Base-by-base conservation (phyloP, 2,113 vertebrate species). In the Hippocampus mohnikei region DNA sequence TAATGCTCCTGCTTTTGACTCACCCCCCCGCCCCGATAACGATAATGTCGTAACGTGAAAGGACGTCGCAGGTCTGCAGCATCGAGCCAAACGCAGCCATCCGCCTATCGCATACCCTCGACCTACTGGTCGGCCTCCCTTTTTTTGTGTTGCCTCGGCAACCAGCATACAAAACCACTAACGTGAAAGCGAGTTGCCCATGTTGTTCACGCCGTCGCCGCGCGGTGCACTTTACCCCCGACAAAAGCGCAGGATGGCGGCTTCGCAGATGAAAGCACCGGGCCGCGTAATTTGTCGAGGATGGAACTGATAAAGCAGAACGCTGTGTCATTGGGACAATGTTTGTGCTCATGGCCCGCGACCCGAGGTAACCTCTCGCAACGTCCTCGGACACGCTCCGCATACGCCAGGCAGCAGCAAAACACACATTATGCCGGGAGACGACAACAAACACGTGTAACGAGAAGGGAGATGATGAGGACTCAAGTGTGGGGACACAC, bases 71-170 rank as follows among this genome's bases (percentile, higher is more conserved):
- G 52, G 21, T 55, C 52, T 23, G 52, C 52, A 11, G 23, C 52
- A 55, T 55, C 52, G 3, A 23, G 23, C n/a, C 8, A 50, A 50
- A 55, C 21, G n/a, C 21, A 8, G 8, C 21, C 52, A 10, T 55
- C 20, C 20, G 52, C 52, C 52, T 69, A 60, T 74, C 69, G 71
- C 68, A 55, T 64, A 68, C 64, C 58, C 41, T 62, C 67, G 67
- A 74, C 74, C 69, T 71, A 55, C 79, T 73, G 81, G 63, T 77
- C 78, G 71, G 33, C 81, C 70, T 78, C 41, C 74, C 78, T 80
- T 82, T 78, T 86, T 85, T 82, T 83, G 79, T 83, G 88, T 87
- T 89, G 79, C 84, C 81, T 84, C 77, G 85, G 85, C 80, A 86
- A 91, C 85, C 70, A 60, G 62, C 77, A 70, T 58, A 67, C 71